A percentile compares a stretch with the other conserved stretches of the same genome.
Conservation (phyloP, 2,113 vertebrate species). For the Nerophis ophidion region DNA sequence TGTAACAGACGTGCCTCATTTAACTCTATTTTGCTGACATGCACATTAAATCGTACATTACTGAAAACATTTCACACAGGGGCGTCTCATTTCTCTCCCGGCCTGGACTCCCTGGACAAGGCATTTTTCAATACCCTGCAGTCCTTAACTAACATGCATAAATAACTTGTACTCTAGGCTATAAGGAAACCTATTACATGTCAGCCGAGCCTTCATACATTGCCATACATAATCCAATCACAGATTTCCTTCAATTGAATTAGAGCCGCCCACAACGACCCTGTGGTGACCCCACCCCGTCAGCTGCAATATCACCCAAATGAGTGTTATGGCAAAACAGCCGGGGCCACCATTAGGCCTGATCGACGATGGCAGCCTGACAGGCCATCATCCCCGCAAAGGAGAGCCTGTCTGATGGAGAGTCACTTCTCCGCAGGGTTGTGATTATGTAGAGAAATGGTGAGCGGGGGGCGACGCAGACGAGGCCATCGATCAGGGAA, state of each 20-base stretch:
- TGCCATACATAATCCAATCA: slow-evolving; percentile 24
- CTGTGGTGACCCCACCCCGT: slow-evolving; percentile 22
- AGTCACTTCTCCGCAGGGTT: slow-evolving; percentile 42
- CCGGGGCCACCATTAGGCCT: slow-evolving; percentile 42
- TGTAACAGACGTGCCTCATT: slow-evolving; percentile 1
- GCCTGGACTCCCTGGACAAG: background rate
- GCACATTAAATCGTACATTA: background rate
- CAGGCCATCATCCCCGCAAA: slow-evolving; percentile 47
- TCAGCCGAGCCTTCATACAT: slow-evolving; percentile 16
- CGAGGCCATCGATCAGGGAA: slow-evolving; percentile 45
- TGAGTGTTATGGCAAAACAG: slow-evolving; percentile 48
- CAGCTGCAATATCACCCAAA: slow-evolving; percentile 36
- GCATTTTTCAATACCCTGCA: slow-evolving; percentile 22
- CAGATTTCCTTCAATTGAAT: slow-evolving; percentile 35
- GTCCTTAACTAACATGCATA: slow-evolving; percentile 8
- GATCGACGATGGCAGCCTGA: slow-evolving; percentile 34
- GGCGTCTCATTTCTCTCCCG: background rate
- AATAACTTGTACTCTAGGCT: slow-evolving; percentile 16
- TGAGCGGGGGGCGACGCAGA: slow-evolving; percentile 33
- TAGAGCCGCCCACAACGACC: slow-evolving; percentile 21
- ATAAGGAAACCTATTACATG: slow-evolving; percentile 23
- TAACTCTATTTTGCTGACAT: background rate
- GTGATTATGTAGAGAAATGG: slow-evolving; percentile 60
- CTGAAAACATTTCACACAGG: slow-evolving; percentile 5
- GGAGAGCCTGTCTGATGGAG: slow-evolving; percentile 50